Conservation (phyloP, 2,888 invertebrate genomes). For the Lordiphosa fenestrarum region DNA sequence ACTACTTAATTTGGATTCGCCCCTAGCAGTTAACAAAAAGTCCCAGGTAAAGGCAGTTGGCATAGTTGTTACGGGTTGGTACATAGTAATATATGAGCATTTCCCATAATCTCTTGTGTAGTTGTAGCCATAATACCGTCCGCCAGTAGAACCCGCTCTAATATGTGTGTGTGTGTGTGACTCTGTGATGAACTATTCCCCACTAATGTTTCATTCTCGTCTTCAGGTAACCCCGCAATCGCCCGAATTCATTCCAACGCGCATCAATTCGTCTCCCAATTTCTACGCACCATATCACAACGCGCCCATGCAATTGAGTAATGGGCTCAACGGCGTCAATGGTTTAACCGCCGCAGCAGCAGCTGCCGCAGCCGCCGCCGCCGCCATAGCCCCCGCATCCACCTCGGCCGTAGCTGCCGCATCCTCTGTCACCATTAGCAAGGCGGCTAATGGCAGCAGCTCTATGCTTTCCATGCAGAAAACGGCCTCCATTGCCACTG, state of each 20-base stretch:
- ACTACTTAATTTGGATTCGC: slow-evolving; percentile 79
- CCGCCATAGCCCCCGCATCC: slow-evolving; percentile 38
- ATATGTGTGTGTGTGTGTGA: slow-evolving; percentile 1
- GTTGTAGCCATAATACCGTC: not conserved
- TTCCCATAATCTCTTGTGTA: not conserved
- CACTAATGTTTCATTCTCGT: not conserved
- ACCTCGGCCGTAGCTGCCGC: slow-evolving; percentile 34
- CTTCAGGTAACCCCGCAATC: slow-evolving; percentile 82
- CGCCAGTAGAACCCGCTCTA: not conserved
- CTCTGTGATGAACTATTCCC: not conserved
- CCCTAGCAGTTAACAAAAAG: slow-evolving; percentile 78
- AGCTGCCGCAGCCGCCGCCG: slow-evolving; percentile 32
- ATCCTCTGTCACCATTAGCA: slow-evolving; percentile 49
- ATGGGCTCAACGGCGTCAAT: slow-evolving; percentile 73
- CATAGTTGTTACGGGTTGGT: slow-evolving; percentile 13
- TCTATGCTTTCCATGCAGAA: slow-evolving; percentile 76
- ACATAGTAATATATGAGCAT: slow-evolving; percentile 4
- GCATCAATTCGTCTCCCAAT: slow-evolving; percentile 79
- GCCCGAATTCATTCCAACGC: slow-evolving; percentile 82
- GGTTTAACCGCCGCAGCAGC: slow-evolving; percentile 62
- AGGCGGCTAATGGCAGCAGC: slow-evolving; percentile 59
- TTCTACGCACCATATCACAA: slow-evolving; percentile 79
- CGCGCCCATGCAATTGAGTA: slow-evolving; percentile 72
- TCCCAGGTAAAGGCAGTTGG: slow-evolving; percentile 77
- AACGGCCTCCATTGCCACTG: slow-evolving; percentile 66